Evolutionary conservation across 2,113 vertebrate genomes (phyloP).

Genomic region (Cinclus mexicanus): DNA sequence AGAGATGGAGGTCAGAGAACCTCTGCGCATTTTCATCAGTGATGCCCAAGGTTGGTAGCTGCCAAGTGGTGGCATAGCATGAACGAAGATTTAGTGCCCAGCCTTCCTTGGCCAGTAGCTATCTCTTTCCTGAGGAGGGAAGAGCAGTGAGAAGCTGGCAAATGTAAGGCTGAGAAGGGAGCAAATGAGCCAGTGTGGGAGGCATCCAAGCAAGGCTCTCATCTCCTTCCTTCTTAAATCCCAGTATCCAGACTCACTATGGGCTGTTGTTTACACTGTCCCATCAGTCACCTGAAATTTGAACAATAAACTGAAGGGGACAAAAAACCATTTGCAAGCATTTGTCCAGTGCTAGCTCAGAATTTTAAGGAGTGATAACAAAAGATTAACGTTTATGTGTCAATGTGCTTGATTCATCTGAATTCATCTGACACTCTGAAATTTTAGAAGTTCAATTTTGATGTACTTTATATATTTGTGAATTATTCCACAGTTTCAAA

Average conservation of each 20-base stretch:
- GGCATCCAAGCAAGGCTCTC: background rate
- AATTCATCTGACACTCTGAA: slow-evolving; percentile 8
- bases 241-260: background rate
- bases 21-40: background rate
- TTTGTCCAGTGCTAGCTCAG: slow-evolving; percentile 7
- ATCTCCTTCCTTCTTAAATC: background rate
- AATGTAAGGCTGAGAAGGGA: background rate
- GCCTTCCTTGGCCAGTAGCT: background rate
- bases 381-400: slow-evolving; percentile 57
- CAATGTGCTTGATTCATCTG: slow-evolving; percentile 48
- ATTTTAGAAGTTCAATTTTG: slow-evolving; percentile 65
- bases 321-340: slow-evolving; percentile 10
- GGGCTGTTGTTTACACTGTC: background rate
- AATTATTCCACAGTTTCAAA: slow-evolving; percentile 62
- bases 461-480: slow-evolving; percentile 59
- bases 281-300: background rate
- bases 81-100: background rate
- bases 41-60: background rate
- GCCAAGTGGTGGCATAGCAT: background rate
- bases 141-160: background rate
- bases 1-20: background rate
- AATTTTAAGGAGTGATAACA: background rate
- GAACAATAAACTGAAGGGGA: slow-evolving; percentile 20
- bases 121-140: background rate
- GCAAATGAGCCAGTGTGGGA: background rate